These are phyloP conservation scores for Callithrix jacchus DNA, from an alignment of 2,113 vertebrate species.

Conservation along the genomic window DNA sequence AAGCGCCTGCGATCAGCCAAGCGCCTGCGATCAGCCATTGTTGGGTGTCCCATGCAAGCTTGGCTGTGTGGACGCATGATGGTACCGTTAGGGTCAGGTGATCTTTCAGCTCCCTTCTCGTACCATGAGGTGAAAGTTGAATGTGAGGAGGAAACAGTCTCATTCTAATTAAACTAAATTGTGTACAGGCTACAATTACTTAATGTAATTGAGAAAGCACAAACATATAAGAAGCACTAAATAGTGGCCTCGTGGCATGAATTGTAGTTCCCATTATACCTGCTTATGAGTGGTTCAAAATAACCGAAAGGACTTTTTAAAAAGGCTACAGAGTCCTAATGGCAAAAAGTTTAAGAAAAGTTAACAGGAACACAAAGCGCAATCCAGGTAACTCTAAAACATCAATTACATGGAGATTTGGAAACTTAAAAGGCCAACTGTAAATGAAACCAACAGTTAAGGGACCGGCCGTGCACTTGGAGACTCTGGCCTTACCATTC, in stretches of 20 bases:
- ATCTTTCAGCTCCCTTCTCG: no score
- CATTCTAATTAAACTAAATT: neutral
- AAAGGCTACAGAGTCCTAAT: neutral
- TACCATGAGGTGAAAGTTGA: neutral
- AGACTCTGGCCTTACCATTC: neutral
- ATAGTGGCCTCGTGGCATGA: conserved; percentile 57
- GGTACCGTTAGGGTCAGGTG: fast-evolving
- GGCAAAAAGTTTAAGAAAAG: conserved; percentile 16
- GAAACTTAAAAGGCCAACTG: conserved; percentile 78
- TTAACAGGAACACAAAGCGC: conserved; percentile 29
- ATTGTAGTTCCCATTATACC: conserved; percentile 78
- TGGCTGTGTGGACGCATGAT: fast-evolving
- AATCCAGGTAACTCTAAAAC: conserved; percentile 39
- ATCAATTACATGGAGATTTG: conserved; percentile 83
- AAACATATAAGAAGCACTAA: neutral
- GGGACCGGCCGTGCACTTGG: neutral
- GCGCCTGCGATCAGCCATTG: fast-evolving
- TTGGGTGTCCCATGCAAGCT: fast-evolving
- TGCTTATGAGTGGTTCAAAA: conserved; percentile 71
- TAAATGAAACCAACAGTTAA: conserved; percentile 27
- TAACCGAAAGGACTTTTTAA: conserved; percentile 52
- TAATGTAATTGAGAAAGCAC: neutral
- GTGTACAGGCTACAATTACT: neutral
- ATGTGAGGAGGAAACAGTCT: neutral
- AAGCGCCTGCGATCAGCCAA: fast-evolving